Evolutionary conservation across 2,888 invertebrate species (phyloP).

Genomic region (Clitarchus hookeri): DNA sequence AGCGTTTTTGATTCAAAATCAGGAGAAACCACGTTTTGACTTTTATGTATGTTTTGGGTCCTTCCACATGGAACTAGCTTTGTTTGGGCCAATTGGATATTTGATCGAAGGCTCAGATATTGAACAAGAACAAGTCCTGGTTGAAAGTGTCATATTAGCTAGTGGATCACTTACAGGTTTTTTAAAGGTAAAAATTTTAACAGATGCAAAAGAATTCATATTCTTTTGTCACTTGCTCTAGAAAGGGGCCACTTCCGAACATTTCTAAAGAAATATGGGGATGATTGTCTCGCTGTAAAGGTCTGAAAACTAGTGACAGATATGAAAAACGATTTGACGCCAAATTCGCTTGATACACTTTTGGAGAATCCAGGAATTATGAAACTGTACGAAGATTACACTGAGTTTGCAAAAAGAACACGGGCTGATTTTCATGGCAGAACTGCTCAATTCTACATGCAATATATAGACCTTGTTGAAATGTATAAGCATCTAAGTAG

Average conservation of each 20-base stretch:
- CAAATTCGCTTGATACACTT: not conserved
- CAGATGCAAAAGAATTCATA: conserved; percentile 20
- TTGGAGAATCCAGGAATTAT: not conserved
- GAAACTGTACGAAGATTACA: conserved; percentile 18
- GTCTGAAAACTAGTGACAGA: conserved; percentile 19
- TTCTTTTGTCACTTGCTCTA: conserved; percentile 22
- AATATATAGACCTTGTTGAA: conserved; percentile 10
- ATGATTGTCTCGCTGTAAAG: conserved; percentile 10
- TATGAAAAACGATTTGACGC: not conserved
- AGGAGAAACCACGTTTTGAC: conserved; percentile 26
- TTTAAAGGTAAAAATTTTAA: conserved; percentile 3
- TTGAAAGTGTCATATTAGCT: conserved; percentile 21
- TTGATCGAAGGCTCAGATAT: conserved; percentile 19
- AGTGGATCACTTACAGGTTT: conserved; percentile 24
- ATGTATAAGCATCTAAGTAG: conserved; percentile 16
- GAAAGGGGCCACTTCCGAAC: conserved; percentile 6
- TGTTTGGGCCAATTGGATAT: conserved; percentile 24
- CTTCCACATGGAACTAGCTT: too few species aligned
- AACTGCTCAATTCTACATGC: conserved; percentile 26
- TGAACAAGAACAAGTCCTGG: conserved; percentile 22
- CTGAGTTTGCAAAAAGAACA: conserved; percentile 6
- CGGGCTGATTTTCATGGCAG: conserved; percentile 3
- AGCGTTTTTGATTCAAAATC: too few species aligned
- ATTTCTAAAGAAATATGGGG: conserved; percentile 17
- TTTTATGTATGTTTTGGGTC: conserved; percentile 1